Conservation (phyloP, 1,140 invertebrate species). For the Drosophila punjabiensis region DNA sequence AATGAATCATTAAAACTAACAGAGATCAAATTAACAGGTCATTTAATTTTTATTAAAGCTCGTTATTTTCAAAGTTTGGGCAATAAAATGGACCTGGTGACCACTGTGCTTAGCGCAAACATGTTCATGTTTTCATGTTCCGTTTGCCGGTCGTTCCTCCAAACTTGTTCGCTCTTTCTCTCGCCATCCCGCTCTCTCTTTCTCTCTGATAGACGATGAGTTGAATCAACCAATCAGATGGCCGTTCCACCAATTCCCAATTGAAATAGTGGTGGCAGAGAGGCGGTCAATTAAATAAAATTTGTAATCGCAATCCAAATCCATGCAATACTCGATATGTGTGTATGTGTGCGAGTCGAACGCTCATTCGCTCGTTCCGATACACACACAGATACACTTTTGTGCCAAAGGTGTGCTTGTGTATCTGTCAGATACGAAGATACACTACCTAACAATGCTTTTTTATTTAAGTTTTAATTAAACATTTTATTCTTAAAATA, state of each 20-base stretch:
- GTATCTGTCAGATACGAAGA: conserved; percentile 24
- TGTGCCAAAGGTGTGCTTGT: conserved; percentile 20
- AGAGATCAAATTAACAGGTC: too few species aligned
- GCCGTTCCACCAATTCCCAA: conserved; percentile 56
- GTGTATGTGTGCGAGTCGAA: conserved; percentile 34
- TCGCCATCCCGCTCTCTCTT: conserved; percentile 21
- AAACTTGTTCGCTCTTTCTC: conserved; percentile 30
- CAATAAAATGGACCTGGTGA: accelerated
- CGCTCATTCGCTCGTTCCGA: conserved; percentile 61
- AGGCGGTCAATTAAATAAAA: conserved; percentile 73
- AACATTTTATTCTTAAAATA: too few species aligned
- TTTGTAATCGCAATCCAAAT: conserved; percentile 78
- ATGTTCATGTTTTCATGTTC: conserved; percentile 8
- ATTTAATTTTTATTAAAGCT: background rate
- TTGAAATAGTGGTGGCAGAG: conserved; percentile 49
- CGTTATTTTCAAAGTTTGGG: background rate
- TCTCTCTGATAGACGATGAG: conserved; percentile 27
- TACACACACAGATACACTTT: conserved; percentile 6
- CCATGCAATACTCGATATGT: conserved; percentile 60
- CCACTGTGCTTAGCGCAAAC: background rate
- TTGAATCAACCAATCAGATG: conserved; percentile 67
- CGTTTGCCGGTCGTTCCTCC: conserved; percentile 33
- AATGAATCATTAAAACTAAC: too few species aligned
- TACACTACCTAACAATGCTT: conserved; percentile 8
- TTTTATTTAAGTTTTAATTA: background rate